These are phyloP conservation scores for Entomyzon cyanotis DNA, from an alignment of 2,113 vertebrate species.

Conservation along the genomic window DNA sequence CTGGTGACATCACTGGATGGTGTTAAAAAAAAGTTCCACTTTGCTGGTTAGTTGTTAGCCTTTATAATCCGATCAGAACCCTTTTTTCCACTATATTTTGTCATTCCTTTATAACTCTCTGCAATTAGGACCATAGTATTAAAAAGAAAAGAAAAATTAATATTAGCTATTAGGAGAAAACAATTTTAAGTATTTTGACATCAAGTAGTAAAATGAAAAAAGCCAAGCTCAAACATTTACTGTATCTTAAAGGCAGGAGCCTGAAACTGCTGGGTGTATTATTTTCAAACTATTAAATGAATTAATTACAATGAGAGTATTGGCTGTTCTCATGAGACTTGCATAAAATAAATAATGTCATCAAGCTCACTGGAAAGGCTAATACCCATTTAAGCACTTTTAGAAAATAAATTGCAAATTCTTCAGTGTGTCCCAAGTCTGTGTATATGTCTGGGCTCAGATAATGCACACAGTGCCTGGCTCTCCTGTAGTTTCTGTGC, in stretches of 20 bases:
- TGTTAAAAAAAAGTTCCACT: constrained; percentile 81
- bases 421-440: neutral
- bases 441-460: neutral
- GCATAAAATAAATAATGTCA: constrained; percentile 6
- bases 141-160: constrained; percentile 40
- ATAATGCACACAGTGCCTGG: neutral
- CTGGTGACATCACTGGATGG: constrained; percentile 92
- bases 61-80: constrained; percentile 67
- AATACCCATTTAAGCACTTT: neutral
- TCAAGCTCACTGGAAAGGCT: neutral
- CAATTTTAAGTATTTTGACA: constrained; percentile 74
- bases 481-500: neutral
- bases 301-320: constrained; percentile 35
- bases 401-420: neutral
- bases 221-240: neutral
- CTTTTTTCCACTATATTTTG: constrained; percentile 57
- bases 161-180: constrained; percentile 61
- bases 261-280: neutral
- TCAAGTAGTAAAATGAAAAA: constrained; percentile 70
- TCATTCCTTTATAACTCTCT: constrained; percentile 67
- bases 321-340: neutral
- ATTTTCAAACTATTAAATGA: neutral
- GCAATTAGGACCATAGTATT: constrained; percentile 67
- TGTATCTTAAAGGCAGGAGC: neutral
- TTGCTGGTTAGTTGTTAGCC: constrained; percentile 73